Base-by-base conservation (phyloP, 1,140 invertebrate genomes). In the Heliothis virescens region DNA sequence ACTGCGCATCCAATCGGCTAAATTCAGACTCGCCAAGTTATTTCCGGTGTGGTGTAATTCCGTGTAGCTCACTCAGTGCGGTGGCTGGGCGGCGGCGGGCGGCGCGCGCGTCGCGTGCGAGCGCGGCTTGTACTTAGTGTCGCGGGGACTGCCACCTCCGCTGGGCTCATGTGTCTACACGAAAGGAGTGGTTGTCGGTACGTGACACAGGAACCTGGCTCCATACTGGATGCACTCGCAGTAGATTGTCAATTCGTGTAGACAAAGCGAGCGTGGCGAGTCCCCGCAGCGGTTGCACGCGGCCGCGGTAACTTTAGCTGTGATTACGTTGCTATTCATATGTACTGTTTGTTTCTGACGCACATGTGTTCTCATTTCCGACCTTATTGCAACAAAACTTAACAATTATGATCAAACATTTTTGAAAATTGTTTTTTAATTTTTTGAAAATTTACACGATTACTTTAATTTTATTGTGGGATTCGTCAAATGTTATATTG, bases 351-450 rank as follows among this genome's bases (percentile, higher is more conserved):
- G 18, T 60, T 53, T 73, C 60, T 47, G 69, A 71, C 50, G 79
- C 80, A 60, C 81, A 16, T 16, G 67, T 78, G 69, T 81, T 75
- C 81, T 76, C 78, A 79, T 69, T 71, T 71, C 75, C 75, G 79
- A 81, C 75, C 74, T 83, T 59, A 73, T 72, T 72, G 72, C 57
- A 63, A 82, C 13, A 34, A 65, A 60, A 18, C 21, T 59, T 57
- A 48, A 55, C 26, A 74, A 55, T 15, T 18, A 60, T n/a, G 16
- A 59, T 52, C 48, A 65, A 63, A 74, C 53, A 59, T 80, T 83
- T 83, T 83, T 78, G 82, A 83, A 78, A 80, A 15, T 63, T 83
- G 60, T 74, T 79, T 79, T 81, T 85, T 81, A 59, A n/a, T 79
- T 76, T 85, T 85, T 81, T 62, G 73, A 62, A 63, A 77, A 79